Percentiles rank a stretch among this genome's conserved stretches.
phyloP scores from a whole-genome alignment of 2,113 vertebrate species.

The Osmerus eperlanus region DNA sequence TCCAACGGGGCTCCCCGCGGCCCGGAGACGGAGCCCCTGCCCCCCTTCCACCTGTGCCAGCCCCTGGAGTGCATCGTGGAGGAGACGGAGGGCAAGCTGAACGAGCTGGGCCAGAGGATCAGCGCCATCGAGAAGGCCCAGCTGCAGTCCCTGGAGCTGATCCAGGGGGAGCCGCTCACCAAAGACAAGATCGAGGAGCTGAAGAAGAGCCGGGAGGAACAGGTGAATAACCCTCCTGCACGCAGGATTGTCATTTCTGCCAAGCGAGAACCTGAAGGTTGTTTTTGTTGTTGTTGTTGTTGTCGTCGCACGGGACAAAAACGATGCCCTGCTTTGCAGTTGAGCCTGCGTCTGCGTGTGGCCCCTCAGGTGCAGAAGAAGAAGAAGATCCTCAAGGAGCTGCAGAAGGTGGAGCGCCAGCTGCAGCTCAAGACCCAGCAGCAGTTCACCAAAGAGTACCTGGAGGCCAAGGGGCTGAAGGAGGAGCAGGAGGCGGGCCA shows the following conservation, averaged over 20 bases:
- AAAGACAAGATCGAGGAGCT: slow-evolving; percentile 99
- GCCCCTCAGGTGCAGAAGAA: slow-evolving; percentile 89
- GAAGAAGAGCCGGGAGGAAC: slow-evolving; percentile 98
- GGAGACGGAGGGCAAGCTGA: slow-evolving; percentile 98
- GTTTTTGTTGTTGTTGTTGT: too few relatives aligned
- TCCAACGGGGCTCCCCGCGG: slow-evolving; percentile 52
- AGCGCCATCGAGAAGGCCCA: slow-evolving; percentile 99
- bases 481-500: slow-evolving; percentile 74
- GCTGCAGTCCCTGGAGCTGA: slow-evolving; percentile 96
- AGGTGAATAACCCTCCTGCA: slow-evolving; percentile 60
- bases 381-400: slow-evolving; percentile 99
- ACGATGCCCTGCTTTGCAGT: background rate
- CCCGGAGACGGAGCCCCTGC: slow-evolving; percentile 87
- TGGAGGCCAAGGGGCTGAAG: slow-evolving; percentile 96
- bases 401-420: slow-evolving; percentile 98
- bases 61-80: slow-evolving; percentile 99
- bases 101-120: slow-evolving; percentile 98
- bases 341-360: background rate
- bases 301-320: background rate
- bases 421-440: slow-evolving; percentile 99
- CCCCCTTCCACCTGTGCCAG: slow-evolving; percentile 96
- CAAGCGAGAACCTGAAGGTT: too few relatives aligned
- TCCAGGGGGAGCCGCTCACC: slow-evolving; percentile 99
- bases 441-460: slow-evolving; percentile 99
- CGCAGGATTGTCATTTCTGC: too few relatives aligned